A percentile compares a stretch with the other conserved stretches of the same genome.
Evolutionary conservation across 1,140 invertebrate genomes (phyloP).

Genomic region (Penaeus chinensis): DNA sequence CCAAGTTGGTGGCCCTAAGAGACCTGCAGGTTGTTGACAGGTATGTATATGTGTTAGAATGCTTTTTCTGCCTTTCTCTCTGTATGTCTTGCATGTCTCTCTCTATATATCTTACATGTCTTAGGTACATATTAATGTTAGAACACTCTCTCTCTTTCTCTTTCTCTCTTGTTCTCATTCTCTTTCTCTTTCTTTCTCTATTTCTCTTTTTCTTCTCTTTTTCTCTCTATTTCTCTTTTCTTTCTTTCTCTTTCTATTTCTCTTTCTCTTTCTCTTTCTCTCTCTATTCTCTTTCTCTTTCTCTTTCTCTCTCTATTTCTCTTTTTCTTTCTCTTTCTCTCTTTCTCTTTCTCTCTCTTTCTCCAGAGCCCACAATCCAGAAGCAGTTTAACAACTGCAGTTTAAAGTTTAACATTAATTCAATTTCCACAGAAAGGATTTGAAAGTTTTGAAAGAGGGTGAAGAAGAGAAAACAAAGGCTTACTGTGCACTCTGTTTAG

Average conservation of each 20-base stretch:
- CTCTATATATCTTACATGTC: neutral
- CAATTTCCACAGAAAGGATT: constrained; percentile 73
- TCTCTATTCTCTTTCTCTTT: neutral
- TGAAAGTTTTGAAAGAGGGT: constrained; percentile 82
- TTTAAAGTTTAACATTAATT: constrained; percentile 19
- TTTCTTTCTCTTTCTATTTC: too few species aligned
- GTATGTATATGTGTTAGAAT: constrained; percentile 67
- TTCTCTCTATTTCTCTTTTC: neutral
- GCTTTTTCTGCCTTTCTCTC: too few species aligned
- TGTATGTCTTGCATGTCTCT: too few species aligned
- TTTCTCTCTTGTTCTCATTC: neutral
- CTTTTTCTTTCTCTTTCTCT: too few species aligned
- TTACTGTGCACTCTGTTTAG: constrained; percentile 77
- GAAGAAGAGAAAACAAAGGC: constrained; percentile 88
- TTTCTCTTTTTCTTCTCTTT: neutral
- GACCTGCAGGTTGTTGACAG: constrained; percentile 76
- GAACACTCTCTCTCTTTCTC: neutral
- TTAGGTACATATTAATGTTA: neutral
- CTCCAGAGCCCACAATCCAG: too few species aligned
- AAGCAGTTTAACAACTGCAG: too few species aligned
- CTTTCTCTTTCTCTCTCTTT: too few species aligned
- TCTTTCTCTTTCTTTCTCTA: too few species aligned
- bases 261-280: neutral
- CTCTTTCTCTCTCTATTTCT: too few species aligned
- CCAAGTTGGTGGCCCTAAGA: constrained; percentile 73